These are phyloP conservation scores for Coenobita brevimanus DNA, from an alignment of 1,140 invertebrate species.

Conservation along the genomic window DNA sequence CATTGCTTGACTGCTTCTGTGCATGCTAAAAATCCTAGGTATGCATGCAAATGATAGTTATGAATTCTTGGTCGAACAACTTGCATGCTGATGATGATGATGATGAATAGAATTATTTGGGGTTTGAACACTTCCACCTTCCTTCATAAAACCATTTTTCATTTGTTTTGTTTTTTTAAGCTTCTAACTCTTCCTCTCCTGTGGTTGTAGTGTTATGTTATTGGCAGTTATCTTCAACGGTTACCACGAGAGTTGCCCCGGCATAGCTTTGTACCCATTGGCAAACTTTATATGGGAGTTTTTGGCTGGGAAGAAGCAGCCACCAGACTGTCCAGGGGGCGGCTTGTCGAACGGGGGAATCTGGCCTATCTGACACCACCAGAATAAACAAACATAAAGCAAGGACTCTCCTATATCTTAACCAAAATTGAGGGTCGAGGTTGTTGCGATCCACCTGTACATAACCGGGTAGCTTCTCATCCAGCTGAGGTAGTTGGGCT, in stretches of 20 bases:
- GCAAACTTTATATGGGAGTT: slow-evolving; percentile 50
- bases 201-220: slow-evolving; percentile 60
- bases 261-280: slow-evolving; percentile 60
- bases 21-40: slow-evolving; percentile 38
- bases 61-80: background rate
- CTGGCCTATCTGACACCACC: slow-evolving; percentile 53
- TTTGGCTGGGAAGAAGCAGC: slow-evolving; percentile 23
- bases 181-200: slow-evolving; percentile 54
- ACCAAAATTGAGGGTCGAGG: slow-evolving; percentile 51
- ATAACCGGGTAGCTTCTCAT: slow-evolving; percentile 60
- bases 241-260: slow-evolving; percentile 63
- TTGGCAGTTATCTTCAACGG: slow-evolving; percentile 62
- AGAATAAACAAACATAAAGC: slow-evolving; percentile 32
- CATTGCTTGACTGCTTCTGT: slow-evolving; percentile 44
- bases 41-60: slow-evolving; percentile 35
- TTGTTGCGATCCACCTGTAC: slow-evolving; percentile 49
- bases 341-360: slow-evolving; percentile 35
- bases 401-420: slow-evolving; percentile 51
- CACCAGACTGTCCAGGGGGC: slow-evolving; percentile 30
- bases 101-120: no score
- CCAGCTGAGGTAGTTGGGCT: slow-evolving; percentile 43
- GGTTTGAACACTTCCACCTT: no score
- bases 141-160: slow-evolving; percentile 14
- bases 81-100: slow-evolving; percentile 36
- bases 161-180: slow-evolving; percentile 44